Evolutionary conservation across 2,797 vertebrate species (phyloP).

Genomic region (Microchirus variegatus): DNA sequence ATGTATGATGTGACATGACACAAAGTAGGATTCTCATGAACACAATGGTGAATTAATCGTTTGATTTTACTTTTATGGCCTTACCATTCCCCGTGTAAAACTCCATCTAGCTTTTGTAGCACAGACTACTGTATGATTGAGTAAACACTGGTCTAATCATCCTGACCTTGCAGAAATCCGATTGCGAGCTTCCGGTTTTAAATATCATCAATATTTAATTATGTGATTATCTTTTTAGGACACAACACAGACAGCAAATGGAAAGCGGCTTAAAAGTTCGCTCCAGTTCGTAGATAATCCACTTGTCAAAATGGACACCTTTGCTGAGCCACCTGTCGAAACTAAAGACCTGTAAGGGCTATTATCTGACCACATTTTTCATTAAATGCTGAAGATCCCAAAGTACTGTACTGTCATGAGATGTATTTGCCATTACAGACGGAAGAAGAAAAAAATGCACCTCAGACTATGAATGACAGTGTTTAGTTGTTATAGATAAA

Average conservation of each 20-base stretch:
- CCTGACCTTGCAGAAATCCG: conserved; percentile 37
- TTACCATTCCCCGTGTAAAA: neutral
- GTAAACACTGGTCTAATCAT: conserved; percentile 41
- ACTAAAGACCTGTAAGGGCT: conserved; percentile 11
- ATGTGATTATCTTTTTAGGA: conserved; percentile 71
- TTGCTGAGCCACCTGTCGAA: conserved; percentile 46
- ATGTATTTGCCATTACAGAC: neutral
- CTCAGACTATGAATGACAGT: neutral
- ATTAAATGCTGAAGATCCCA: too few species aligned
- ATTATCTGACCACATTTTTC: neutral
- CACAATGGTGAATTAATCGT: conserved; percentile 75
- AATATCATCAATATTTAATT: conserved; percentile 81
- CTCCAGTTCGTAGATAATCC: conserved; percentile 66
- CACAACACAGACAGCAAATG: conserved; percentile 63
- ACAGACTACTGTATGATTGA: conserved; percentile 27
- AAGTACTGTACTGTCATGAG: neutral
- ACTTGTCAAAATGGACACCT: conserved; percentile 59
- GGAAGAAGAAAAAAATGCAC: neutral
- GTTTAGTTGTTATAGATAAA: neutral
- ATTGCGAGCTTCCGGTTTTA: conserved; percentile 55
- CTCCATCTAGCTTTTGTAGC: conserved; percentile 18
- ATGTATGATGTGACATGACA: conserved; percentile 80
- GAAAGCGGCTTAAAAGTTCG: conserved; percentile 69
- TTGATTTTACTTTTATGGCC: conserved; percentile 48
- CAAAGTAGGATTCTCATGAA: conserved; percentile 63